phyloP scores from a whole-genome alignment of 53 echinoderm and acorn worm genomes.

The Luidia sarsii region DNA sequence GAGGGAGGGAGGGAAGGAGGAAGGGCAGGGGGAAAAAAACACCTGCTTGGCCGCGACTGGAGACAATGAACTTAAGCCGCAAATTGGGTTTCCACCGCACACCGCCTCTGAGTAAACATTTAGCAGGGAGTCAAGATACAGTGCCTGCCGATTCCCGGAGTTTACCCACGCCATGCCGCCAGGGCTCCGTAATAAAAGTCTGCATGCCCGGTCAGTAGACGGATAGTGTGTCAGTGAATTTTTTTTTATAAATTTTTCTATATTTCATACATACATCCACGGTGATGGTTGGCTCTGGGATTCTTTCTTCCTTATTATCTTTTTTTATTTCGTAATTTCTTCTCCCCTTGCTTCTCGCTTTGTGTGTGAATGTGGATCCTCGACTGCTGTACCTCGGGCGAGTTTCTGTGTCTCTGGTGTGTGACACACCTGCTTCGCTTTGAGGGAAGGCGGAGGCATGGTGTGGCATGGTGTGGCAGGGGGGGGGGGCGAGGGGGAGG shows the following conservation, averaged over 20 bases:
- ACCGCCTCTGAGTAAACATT: constrained; percentile 42
- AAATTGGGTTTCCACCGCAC: constrained; percentile 58
- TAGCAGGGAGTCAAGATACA: constrained; percentile 49
- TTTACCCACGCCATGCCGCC: too few species aligned
- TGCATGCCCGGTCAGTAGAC: background rate
- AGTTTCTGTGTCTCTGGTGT: constrained; percentile 29
- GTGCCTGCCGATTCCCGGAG: too few species aligned
- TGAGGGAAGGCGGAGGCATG: background rate
- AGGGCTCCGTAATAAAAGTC: background rate
- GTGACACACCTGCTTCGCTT: constrained; percentile 41
- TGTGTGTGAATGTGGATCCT: background rate
- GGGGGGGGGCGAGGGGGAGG: background rate
- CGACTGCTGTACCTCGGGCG: constrained; percentile 1
- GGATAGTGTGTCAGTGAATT: too few species aligned
- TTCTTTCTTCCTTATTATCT: background rate
- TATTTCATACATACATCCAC: too few species aligned
- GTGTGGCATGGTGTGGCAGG: background rate
- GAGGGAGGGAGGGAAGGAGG: too few species aligned
- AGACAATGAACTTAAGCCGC: constrained; percentile 39
- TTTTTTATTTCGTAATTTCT: background rate
- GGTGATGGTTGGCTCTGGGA: too few species aligned
- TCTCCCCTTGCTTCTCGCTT: background rate
- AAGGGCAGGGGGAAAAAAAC: constrained; percentile 5
- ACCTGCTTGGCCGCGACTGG: constrained; percentile 27
- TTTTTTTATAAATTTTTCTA: too few species aligned